These are phyloP conservation scores for Pristionchus mayeri DNA, from an alignment of 2,888 invertebrate species.

Conservation along the genomic window DNA sequence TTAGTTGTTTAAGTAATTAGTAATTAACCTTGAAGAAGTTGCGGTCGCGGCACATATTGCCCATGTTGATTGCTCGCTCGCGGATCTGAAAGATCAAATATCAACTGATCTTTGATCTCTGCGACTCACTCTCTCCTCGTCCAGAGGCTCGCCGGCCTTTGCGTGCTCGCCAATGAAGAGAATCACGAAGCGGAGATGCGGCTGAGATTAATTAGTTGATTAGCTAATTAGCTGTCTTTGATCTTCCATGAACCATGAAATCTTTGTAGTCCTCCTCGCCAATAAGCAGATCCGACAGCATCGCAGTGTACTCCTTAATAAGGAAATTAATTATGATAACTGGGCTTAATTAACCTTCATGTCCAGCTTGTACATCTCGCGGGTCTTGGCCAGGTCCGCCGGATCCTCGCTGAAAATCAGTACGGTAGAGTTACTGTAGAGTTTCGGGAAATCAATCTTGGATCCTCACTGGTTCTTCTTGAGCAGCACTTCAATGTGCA, in stretches of 20 bases:
- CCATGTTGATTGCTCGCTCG: no score
- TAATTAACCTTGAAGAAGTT: no score
- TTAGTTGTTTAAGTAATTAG: no score
- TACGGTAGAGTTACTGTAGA: no score
- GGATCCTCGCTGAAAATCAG: not conserved
- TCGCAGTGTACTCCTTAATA: not conserved
- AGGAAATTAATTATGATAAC: not conserved
- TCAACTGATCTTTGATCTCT: no score
- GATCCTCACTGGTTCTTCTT: not conserved
- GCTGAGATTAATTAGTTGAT: not conserved
- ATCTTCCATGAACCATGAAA: not conserved
- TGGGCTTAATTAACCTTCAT: not conserved
- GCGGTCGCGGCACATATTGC: no score
- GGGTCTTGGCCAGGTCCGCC: not conserved
- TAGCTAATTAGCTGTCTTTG: not conserved
- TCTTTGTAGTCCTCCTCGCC: not conserved
- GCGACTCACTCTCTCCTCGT: not conserved
- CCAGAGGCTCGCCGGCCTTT: not conserved
- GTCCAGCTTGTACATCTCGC: not conserved
- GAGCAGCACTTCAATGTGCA: constrained; percentile 8
- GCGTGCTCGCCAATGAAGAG: not conserved
- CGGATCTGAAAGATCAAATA: no score
- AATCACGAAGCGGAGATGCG: constrained; percentile 14
- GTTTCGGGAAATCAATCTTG: not conserved
- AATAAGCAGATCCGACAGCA: not conserved